phyloP scores from a whole-genome alignment of 2,797 vertebrate genomes.

The Choloepus didactylus region DNA sequence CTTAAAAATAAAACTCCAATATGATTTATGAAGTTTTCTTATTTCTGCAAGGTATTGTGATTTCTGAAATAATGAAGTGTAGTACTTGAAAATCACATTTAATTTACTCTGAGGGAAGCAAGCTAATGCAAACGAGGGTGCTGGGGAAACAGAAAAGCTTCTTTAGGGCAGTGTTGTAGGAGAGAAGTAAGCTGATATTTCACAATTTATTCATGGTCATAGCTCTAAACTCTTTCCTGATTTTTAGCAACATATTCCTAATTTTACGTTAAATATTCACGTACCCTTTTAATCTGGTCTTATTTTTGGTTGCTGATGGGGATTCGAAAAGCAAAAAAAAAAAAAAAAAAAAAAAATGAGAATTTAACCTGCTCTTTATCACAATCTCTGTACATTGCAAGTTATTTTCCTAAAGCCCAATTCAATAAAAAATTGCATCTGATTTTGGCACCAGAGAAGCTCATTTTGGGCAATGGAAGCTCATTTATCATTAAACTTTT shows the following conservation, averaged over 20 bases:
- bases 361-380: conserved; percentile 84
- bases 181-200: conserved; percentile 86
- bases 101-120: conserved; percentile 89
- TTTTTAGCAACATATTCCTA: conserved; percentile 84
- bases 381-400: conserved; percentile 72
- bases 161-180: conserved; percentile 86
- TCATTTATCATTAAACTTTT: conserved; percentile 84
- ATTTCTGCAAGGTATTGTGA: conserved; percentile 87
- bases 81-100: conserved; percentile 91
- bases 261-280: conserved; percentile 82
- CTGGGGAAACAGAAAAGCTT: conserved; percentile 90
- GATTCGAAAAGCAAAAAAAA: conserved; percentile 74
- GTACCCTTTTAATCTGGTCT: conserved; percentile 72
- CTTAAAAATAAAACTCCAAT: conserved; percentile 88
- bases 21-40: conserved; percentile 87
- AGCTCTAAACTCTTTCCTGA: conserved; percentile 81
- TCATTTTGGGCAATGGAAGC: conserved; percentile 75
- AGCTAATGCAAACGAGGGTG: conserved; percentile 88
- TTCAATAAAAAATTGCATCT: conserved; percentile 82
- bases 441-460: conserved; percentile 78
- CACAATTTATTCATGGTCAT: conserved; percentile 83
- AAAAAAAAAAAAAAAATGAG: conserved; percentile 68
- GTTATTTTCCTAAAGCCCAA: conserved; percentile 80
- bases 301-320: conserved; percentile 83
- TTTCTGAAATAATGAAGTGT: conserved; percentile 90